Conservation (phyloP, 2,113 vertebrate species). For the Triplophysa dalaica region DNA sequence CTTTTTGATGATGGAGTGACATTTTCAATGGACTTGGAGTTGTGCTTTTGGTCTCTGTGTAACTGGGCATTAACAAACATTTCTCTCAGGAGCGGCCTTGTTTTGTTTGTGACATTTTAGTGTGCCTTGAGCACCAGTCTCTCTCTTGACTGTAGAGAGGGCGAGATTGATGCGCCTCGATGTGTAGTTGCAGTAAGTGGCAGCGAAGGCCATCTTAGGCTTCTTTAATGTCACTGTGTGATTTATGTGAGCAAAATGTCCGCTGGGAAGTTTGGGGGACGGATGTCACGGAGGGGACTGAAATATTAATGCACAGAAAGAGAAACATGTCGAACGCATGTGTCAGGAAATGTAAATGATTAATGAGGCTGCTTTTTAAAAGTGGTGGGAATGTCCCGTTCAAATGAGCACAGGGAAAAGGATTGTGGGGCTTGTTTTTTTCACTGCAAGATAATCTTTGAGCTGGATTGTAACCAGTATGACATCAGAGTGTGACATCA, state of each 20-base stretch:
- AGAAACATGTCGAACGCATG: slow-evolving; percentile 66
- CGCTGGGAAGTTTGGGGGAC: slow-evolving; percentile 34
- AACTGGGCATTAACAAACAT: slow-evolving; percentile 13
- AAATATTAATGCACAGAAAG: slow-evolving; percentile 74
- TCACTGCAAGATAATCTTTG: slow-evolving; percentile 3
- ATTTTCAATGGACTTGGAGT: slow-evolving; percentile 30
- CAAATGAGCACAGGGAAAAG: not conserved
- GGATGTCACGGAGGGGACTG: slow-evolving; percentile 56
- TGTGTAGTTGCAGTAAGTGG: slow-evolving; percentile 51
- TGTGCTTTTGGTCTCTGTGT: slow-evolving; percentile 2
- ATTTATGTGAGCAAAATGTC: slow-evolving; percentile 70
- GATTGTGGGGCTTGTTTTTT: not conserved
- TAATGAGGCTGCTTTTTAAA: slow-evolving; percentile 66
- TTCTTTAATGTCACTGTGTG: slow-evolving; percentile 66
- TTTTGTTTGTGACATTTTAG: slow-evolving; percentile 49
- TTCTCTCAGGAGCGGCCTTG: slow-evolving; percentile 16
- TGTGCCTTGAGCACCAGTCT: slow-evolving; percentile 9
- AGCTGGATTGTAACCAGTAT: slow-evolving; percentile 2
- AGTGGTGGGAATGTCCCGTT: slow-evolving; percentile 64
- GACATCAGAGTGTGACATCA: not conserved
- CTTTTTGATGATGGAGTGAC: not conserved
- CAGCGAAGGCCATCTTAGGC: slow-evolving; percentile 63
- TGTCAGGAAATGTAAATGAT: slow-evolving; percentile 69
- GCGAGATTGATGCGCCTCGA: slow-evolving; percentile 42
- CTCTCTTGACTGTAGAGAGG: slow-evolving; percentile 37